Evolutionary conservation across 2,113 vertebrate genomes (phyloP), one percentile per base, ranked within the genome.

Genomic region (Lamprologus tigripictilis): DNA sequence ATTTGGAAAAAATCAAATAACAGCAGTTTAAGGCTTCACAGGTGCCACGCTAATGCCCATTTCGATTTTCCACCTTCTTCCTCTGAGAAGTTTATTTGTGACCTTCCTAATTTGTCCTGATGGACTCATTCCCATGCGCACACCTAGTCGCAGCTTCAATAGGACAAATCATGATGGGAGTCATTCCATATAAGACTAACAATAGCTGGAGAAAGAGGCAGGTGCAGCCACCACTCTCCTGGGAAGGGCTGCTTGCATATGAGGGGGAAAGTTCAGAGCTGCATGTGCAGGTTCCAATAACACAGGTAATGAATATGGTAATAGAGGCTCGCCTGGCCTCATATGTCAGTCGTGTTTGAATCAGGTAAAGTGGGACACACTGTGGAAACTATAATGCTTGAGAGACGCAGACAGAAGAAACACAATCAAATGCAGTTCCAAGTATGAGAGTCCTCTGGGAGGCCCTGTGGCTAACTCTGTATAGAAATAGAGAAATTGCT

Each of bases 281-380:
- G 47, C 37, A 73, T 35, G 82, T 84, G 84, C 80, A 83, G 16
- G 87, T 91, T 93, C 88, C 90, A 93, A 92, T 95, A 90, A 90
- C 85, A 89, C 78, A 93, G 80, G 90, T 94, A 93, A 95, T 95
- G 80, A 92, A 96, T 94, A 92, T 94, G 90, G 90, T 95, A 95
- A 96, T 94, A 61, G 80, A 68, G 61, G 73, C 66, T 89, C 19
- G 79, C 54, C 23, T 55, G 3, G 66, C 84, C 53, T 57, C 86
- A 21, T n/a, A 31, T 83, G 92, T 80, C 88, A 94, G 49, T 93
- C 90, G 87, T 84, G 82, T 82, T 63, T 26, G 55, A 85, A 85
- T 87, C 86, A 89, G n/a, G 86, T 85, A 86, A 90, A 90, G 71
- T 83, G 80, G 89, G 86, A 81, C n/a, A 8, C 11, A 26, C 91